Percentiles rank a stretch among this genome's conserved stretches.
These are phyloP conservation scores for Deroplatys truncata DNA, from an alignment of 2,888 invertebrate genomes.

Conservation along the genomic window DNA sequence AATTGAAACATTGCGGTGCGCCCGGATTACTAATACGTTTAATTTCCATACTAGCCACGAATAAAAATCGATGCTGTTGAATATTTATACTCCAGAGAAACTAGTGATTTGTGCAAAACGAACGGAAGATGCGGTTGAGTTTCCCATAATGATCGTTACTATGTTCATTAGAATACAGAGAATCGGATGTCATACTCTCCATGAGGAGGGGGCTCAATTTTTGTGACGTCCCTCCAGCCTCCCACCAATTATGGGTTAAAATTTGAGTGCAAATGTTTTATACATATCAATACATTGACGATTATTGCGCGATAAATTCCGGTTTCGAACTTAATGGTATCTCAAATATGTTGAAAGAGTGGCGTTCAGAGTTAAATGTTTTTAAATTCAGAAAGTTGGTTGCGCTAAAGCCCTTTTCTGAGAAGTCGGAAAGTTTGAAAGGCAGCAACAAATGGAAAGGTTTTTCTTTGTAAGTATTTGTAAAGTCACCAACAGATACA, in stretches of 20 bases:
- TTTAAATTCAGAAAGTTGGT: no score
- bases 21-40: neutral
- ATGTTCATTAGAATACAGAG: neutral
- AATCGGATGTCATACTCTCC: neutral
- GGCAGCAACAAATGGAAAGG: no score
- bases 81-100: neutral
- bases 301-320: no score
- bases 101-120: neutral
- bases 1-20: neutral
- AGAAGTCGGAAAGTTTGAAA: no score
- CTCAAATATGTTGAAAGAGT: no score
- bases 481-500: no score
- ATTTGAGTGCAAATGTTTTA: neutral
- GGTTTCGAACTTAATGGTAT: no score
- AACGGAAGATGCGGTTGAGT: neutral
- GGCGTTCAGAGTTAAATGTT: no score
- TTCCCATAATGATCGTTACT: neutral
- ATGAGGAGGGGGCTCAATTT: neutral
- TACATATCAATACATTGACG: no score
- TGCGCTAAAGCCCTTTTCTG: no score
- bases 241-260: neutral
- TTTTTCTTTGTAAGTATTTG: no score
- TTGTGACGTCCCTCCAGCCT: neutral
- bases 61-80: neutral
- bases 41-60: neutral